Conservation (phyloP, 2,888 invertebrate species). For the Tachina lurida region DNA sequence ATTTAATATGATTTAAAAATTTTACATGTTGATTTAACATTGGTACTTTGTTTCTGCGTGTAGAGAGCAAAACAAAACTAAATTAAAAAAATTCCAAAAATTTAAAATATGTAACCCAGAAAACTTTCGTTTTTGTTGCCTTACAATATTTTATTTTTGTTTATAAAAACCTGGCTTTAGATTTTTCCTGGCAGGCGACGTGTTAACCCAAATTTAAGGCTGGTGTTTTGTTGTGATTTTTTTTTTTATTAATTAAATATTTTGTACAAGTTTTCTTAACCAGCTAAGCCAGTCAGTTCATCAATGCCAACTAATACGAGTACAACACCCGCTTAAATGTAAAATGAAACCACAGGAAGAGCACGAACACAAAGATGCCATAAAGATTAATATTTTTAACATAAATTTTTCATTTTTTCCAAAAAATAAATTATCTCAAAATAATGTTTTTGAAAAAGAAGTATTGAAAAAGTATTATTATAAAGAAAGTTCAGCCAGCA, state of each 20-base stretch:
- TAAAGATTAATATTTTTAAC: conserved; percentile 28
- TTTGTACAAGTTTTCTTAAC: not conserved
- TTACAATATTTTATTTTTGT: not conserved
- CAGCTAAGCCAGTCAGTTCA: conserved; percentile 2
- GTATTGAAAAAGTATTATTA: not conserved
- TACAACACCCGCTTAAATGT: conserved; percentile 26
- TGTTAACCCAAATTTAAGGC: conserved; percentile 24
- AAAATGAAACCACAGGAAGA: conserved; percentile 14
- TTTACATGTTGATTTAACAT: no score
- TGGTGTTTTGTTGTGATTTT: not conserved
- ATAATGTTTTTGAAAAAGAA: conserved; percentile 7
- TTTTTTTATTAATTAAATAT: not conserved
- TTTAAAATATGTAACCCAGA: not conserved
- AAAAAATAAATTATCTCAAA: not conserved
- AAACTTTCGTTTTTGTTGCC: conserved; percentile 22
- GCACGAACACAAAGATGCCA: conserved; percentile 24
- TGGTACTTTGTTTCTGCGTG: no score
- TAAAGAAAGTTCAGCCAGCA: conserved; percentile 1
- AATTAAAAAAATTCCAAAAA: not conserved
- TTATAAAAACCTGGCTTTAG: not conserved
- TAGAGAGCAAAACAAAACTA: no score
- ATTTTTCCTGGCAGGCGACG: not conserved
- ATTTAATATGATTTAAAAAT: no score
- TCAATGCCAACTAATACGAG: conserved; percentile 39
- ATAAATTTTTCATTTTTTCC: not conserved